Percentiles rank a stretch among this genome's conserved stretches.
Evolutionary conservation across 1,140 invertebrate species (phyloP).

Genomic region (Neodiprion lecontei): DNA sequence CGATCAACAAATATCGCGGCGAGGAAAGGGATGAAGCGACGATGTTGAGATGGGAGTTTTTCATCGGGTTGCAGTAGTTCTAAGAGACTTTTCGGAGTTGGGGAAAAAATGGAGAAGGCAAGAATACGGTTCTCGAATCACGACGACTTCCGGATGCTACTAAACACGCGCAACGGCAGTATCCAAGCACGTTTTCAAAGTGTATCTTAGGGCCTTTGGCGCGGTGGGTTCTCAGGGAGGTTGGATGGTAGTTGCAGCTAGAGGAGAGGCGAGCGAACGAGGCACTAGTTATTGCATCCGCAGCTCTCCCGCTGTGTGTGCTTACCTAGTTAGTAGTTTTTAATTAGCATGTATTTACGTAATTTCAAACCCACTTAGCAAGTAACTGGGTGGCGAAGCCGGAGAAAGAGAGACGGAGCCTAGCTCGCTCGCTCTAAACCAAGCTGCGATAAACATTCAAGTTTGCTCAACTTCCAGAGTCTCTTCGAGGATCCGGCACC

Average conservation of each 20-base stretch:
- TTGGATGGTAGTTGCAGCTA: not conserved
- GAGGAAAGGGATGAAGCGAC: no score
- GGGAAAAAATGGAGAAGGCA: no score
- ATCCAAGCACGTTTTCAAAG: not conserved
- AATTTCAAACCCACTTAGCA: slow-evolving; percentile 31
- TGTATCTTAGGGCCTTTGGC: not conserved
- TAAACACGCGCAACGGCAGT: no score
- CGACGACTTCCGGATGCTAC: no score
- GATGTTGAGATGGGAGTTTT: no score
- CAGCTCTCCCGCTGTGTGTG: slow-evolving; percentile 3
- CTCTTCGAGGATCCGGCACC: not conserved
- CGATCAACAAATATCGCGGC: no score
- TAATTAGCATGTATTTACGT: slow-evolving; percentile 39
- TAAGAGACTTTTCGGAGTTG: no score
- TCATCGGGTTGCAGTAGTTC: no score
- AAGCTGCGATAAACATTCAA: slow-evolving; percentile 42
- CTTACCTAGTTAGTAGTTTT: slow-evolving; percentile 33
- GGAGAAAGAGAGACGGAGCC: slow-evolving; percentile 11
- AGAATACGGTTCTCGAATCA: no score
- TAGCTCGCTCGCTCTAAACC: slow-evolving; percentile 12
- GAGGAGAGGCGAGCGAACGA: not conserved
- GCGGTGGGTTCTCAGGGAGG: not conserved
- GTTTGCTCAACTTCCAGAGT: slow-evolving; percentile 22
- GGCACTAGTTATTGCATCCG: not conserved
- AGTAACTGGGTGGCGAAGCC: slow-evolving; percentile 31